phyloP scores from a whole-genome alignment of 2,113 vertebrate genomes.

The Syrmaticus mikado region DNA sequence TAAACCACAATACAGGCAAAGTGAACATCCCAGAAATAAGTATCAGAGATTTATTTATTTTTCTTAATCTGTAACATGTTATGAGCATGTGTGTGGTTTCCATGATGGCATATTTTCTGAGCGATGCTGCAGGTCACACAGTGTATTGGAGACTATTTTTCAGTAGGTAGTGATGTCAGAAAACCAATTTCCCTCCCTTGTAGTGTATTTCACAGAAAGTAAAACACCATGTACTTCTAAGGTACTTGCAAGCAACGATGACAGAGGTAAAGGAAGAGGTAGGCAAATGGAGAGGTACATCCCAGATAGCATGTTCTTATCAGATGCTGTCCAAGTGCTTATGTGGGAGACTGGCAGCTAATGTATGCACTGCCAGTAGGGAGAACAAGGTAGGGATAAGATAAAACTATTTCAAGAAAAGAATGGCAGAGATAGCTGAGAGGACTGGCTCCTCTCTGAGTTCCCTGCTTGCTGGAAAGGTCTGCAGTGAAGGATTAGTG shows the following conservation, averaged over 20 bases:
- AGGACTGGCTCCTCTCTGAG: neutral
- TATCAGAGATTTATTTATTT: neutral
- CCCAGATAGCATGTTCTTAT: fast-evolving
- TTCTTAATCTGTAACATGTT: neutral
- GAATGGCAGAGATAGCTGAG: neutral
- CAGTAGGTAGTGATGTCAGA: neutral
- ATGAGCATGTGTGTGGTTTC: neutral
- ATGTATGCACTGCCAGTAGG: neutral
- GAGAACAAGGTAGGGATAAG: neutral
- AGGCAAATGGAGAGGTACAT: neutral
- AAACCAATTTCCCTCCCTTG: neutral
- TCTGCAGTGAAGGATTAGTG: neutral
- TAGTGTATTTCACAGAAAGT: neutral
- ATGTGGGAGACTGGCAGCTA: neutral
- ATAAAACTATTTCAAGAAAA: neutral
- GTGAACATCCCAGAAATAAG: neutral
- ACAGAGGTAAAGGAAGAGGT: neutral
- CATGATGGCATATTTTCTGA: neutral
- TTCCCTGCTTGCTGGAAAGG: neutral
- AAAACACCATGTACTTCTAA: neutral
- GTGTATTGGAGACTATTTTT: neutral
- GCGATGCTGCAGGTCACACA: neutral
- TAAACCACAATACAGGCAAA: neutral
- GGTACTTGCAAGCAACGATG: neutral
- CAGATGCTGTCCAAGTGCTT: neutral